These are phyloP conservation scores for Microcebus jonahi DNA, from an alignment of 2,113 vertebrate genomes.

Conservation along the genomic window DNA sequence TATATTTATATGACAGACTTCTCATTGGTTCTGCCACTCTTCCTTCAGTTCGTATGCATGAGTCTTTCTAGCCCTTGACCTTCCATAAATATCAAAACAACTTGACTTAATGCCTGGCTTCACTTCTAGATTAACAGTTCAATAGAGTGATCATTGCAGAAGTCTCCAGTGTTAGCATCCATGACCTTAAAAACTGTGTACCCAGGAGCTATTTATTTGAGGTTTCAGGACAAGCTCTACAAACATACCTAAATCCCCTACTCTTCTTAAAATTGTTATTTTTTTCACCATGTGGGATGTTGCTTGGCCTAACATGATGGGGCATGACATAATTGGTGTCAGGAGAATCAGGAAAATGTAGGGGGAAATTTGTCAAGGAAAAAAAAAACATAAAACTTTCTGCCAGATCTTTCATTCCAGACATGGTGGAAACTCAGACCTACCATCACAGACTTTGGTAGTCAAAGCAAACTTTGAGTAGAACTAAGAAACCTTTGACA, in stretches of 20 bases:
- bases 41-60: background rate
- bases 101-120: background rate
- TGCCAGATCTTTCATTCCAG: slow-evolving; percentile 52
- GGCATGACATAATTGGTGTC: slow-evolving; percentile 29
- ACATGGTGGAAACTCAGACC: slow-evolving; percentile 46
- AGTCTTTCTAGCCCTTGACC: background rate
- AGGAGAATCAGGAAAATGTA: slow-evolving; percentile 54
- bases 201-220: background rate
- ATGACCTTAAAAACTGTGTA: background rate
- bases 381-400: background rate
- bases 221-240: background rate
- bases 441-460: slow-evolving; percentile 36
- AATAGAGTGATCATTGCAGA: background rate
- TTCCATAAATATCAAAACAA: background rate
- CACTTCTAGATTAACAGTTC: background rate
- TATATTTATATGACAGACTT: background rate
- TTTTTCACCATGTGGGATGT: background rate
- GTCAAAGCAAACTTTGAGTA: slow-evolving; percentile 70
- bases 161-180: background rate
- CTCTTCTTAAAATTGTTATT: slow-evolving; percentile 57
- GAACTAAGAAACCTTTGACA: slow-evolving; percentile 48
- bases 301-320: slow-evolving; percentile 39
- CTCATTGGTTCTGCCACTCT: background rate
- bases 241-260: background rate
- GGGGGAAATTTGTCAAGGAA: slow-evolving; percentile 13